Conservation (phyloP, 2,113 vertebrate genomes). For the Pholis gunnellus region DNA sequence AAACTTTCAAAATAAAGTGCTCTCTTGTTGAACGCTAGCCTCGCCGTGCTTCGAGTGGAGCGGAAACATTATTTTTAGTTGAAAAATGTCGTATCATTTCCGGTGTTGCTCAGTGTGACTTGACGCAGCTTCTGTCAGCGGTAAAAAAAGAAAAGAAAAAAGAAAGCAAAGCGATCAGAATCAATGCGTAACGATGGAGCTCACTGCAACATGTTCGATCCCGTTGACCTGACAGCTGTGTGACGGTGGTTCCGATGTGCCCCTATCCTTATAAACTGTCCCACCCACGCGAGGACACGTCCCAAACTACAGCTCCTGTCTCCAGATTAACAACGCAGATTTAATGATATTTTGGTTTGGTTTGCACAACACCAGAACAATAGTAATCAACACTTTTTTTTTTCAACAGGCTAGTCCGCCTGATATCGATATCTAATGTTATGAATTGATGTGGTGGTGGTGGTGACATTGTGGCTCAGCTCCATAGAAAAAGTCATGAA, state of each 20-base stretch:
- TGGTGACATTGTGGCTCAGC: neutral
- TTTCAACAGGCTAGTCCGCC: neutral
- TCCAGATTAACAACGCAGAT: neutral
- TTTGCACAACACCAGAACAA: neutral
- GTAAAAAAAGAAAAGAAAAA: neutral
- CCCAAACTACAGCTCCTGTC: conserved; percentile 6
- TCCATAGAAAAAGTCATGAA: neutral
- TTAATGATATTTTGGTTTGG: neutral
- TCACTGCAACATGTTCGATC: conserved; percentile 34
- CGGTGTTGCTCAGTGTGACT: conserved; percentile 6
- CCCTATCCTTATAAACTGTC: conserved; percentile 11
- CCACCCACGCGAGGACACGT: conserved; percentile 31
- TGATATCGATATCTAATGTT: neutral
- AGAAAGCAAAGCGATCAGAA: neutral
- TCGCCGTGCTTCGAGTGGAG: too few species aligned
- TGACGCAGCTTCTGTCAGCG: conserved; percentile 2
- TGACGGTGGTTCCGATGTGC: neutral
- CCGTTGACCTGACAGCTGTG: conserved; percentile 38
- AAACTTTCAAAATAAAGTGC: conserved; percentile 63
- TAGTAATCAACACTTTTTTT: neutral
- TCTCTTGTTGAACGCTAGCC: neutral
- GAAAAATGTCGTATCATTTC: neutral
- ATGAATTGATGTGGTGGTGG: neutral
- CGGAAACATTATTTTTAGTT: neutral
- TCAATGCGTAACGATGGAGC: conserved; percentile 38